These are phyloP conservation scores for Bombus superbus DNA, from an alignment of 1,140 invertebrate genomes.

Conservation along the genomic window DNA sequence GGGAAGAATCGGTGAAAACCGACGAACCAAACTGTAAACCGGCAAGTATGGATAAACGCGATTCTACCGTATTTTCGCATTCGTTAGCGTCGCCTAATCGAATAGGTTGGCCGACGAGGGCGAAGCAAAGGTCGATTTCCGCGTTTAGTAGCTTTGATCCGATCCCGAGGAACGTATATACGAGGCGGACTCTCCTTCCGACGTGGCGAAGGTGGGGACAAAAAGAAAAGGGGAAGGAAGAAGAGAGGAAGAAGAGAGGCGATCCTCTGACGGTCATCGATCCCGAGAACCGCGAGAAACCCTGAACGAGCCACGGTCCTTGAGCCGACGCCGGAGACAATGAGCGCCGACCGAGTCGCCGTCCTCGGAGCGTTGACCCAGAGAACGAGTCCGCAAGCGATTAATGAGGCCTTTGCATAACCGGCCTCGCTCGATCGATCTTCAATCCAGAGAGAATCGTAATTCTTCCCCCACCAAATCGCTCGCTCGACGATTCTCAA, in stretches of 20 bases:
- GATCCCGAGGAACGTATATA: neutral
- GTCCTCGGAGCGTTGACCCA: slow-evolving; percentile 66
- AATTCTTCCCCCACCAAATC: neutral
- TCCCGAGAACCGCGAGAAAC: slow-evolving; percentile 56
- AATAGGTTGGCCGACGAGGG: neutral
- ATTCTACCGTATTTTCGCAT: neutral
- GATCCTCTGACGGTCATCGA: slow-evolving; percentile 62
- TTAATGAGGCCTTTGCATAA: slow-evolving; percentile 66
- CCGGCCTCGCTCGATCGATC: slow-evolving; percentile 57
- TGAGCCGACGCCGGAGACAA: slow-evolving; percentile 62
- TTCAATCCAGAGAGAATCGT: slow-evolving; percentile 35
- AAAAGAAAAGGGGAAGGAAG: neutral
- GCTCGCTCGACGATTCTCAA: neutral
- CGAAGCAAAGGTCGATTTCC: slow-evolving; percentile 26
- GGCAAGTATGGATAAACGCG: no score
- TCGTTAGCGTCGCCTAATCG: neutral
- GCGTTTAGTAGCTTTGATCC: slow-evolving; percentile 26
- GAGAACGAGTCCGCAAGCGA: slow-evolving; percentile 58
- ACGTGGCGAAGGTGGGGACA: neutral
- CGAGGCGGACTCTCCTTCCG: slow-evolving; percentile 1
- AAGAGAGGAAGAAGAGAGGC: neutral
- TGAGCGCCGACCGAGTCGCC: slow-evolving; percentile 47
- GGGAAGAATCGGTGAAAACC: no score
- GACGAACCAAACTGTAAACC: no score
- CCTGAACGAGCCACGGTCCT: slow-evolving; percentile 58